Conservation (phyloP, 2,888 invertebrate species). For the Phyllotreta cruciferae region DNA sequence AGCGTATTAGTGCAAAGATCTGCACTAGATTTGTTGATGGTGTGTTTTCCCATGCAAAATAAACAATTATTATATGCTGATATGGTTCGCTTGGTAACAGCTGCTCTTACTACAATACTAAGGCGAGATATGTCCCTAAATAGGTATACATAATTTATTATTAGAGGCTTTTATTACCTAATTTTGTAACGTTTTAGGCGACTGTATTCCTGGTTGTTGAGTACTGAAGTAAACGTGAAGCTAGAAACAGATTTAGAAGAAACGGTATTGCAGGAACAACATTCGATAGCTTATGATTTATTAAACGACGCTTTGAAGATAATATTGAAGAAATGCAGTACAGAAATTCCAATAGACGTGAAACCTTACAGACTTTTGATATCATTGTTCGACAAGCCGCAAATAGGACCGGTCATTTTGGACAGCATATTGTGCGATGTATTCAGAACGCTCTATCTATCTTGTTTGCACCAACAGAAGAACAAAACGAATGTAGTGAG, state of each 20-base stretch:
- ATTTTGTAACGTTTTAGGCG: constrained; percentile 62
- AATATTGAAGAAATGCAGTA: constrained; percentile 65
- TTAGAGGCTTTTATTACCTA: background rate
- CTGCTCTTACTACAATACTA: constrained; percentile 76
- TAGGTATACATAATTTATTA: constrained; percentile 60
- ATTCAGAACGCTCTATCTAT: constrained; percentile 69
- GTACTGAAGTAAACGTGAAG: constrained; percentile 67
- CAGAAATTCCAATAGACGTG: constrained; percentile 65
- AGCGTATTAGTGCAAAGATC: constrained; percentile 85
- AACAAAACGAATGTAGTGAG: constrained; percentile 52
- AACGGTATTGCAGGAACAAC: constrained; percentile 40
- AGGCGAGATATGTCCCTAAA: constrained; percentile 91
- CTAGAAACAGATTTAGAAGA: constrained; percentile 41
- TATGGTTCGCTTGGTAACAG: constrained; percentile 75
- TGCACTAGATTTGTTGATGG: constrained; percentile 80
- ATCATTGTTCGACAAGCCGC: constrained; percentile 84
- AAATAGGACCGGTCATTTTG: constrained; percentile 80
- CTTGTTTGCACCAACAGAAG: constrained; percentile 61
- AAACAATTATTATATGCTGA: constrained; percentile 73
- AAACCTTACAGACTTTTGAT: constrained; percentile 81
- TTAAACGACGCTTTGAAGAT: constrained; percentile 70
- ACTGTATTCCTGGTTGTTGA: constrained; percentile 84
- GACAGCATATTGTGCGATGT: constrained; percentile 81
- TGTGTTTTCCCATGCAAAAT: constrained; percentile 86
- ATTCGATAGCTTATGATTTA: constrained; percentile 66